Percentiles rank a stretch among this genome's conserved stretches.
phyloP scores from a whole-genome alignment of 2,113 vertebrate genomes.

The Sarotherodon lohbergeri region DNA sequence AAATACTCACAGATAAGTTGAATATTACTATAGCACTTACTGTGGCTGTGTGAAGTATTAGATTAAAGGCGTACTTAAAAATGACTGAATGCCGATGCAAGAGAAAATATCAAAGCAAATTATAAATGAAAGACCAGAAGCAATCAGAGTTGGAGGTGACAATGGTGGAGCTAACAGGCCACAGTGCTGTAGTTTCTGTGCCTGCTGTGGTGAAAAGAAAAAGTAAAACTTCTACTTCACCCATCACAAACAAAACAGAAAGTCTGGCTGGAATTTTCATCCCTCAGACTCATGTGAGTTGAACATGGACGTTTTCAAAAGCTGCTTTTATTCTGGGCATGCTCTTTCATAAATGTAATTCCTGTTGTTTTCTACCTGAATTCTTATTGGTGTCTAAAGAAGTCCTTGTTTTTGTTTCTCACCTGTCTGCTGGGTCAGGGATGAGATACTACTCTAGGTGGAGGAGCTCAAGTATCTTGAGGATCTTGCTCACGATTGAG shows the following conservation, averaged over 20 bases:
- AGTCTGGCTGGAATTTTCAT: neutral
- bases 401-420: neutral
- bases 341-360: neutral
- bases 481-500: neutral
- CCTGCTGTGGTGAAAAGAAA: neutral
- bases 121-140: neutral
- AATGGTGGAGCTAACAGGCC: neutral
- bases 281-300: neutral
- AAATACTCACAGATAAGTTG: neutral
- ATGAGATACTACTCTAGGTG: neutral
- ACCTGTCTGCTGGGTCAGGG: neutral
- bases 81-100: neutral
- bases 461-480: neutral
- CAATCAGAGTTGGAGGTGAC: neutral
- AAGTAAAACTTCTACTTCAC: neutral
- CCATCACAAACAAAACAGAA: neutral
- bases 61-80: neutral
- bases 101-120: neutral
- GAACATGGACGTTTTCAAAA: neutral
- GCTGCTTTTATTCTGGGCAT: neutral
- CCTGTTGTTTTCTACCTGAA: neutral
- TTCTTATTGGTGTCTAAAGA: neutral
- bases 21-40: neutral
- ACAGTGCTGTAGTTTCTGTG: neutral
- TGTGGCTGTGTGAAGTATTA: neutral